Percentiles rank a stretch among this genome's conserved stretches.
Evolutionary conservation across 2,113 vertebrate species (phyloP).

Genomic region (Platichthys stellatus): DNA sequence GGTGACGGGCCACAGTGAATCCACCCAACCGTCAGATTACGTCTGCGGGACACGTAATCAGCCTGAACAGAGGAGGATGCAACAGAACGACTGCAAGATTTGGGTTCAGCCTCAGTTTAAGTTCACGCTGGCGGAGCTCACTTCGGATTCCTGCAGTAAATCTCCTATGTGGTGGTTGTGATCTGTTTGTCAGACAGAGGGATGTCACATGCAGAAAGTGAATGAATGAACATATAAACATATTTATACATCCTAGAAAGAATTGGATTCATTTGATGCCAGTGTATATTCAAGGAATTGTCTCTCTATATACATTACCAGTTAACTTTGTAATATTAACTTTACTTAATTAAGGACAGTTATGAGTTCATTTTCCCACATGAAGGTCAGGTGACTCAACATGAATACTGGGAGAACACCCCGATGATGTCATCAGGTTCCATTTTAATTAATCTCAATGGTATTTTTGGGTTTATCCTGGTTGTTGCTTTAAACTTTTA

Average conservation of each 20-base stretch:
- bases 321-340: no score
- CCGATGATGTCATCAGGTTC: constrained; percentile 1
- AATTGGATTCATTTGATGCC: neutral
- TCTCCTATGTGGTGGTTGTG: constrained; percentile 2
- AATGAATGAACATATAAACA: constrained; percentile 18
- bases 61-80: constrained; percentile 6
- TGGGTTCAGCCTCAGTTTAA: neutral
- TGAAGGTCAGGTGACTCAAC: no score
- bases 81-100: constrained; percentile 12
- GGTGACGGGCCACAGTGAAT: constrained; percentile 25
- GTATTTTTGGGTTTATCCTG: neutral
- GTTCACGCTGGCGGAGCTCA: constrained; percentile 4
- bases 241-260: constrained; percentile 5
- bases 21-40: constrained; percentile 40
- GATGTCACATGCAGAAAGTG: constrained; percentile 16
- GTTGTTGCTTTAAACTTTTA: neutral
- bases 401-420: neutral
- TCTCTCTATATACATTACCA: neutral
- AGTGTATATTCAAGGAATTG: neutral
- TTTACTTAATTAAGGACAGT: neutral
- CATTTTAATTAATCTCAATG: neutral
- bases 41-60: constrained; percentile 30
- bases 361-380: no score
- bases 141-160: neutral
- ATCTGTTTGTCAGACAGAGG: constrained; percentile 34